Evolutionary conservation across 2,888 invertebrate species (phyloP), one percentile per base, ranked within the genome.

Genomic region (Deladenus siricidicola): DNA sequence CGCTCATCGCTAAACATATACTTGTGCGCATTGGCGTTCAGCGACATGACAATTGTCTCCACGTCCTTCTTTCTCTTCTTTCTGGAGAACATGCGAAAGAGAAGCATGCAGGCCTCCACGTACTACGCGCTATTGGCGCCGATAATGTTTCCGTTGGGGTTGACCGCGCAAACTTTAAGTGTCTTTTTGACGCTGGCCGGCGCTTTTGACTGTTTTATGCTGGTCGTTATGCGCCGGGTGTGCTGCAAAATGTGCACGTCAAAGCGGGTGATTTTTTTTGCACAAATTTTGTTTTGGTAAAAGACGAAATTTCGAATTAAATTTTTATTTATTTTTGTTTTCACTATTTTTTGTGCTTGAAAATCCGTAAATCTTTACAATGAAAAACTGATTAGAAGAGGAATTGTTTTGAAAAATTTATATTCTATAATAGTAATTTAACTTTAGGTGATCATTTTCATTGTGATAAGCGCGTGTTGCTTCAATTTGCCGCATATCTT

Each of bases 51-150:
- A 10, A 73, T 76, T 24, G 75, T 78, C 26, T 57, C 71, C 28
- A 74, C 75, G 2, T 69, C 75, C 0, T 73, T 74, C 59, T 76
- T 78, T 55, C 67, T 75, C 10, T 75, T 75, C 53, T 74, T 74
- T 49, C 56, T 75, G 42, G 75, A 75, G 58, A 72, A 68, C 44
- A 73, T 75, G 74, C 49, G 75, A 21, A 72, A 73, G 54, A 58
- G 75, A 30, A 67, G 66, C 8, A 63, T 66, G 52, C 62, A 66
- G 48, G 72, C 70, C 1, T 70, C 72, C 23, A 68, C 70, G 19
- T 70, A 67, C 29, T 75, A 72, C 54, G 75, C 75, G 1, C 62
- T 70, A 1, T 49, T 69, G 1, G 71, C 74, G 10, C 75, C 74
- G 1, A 66, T 70, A 34, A 74, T 74, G 71, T 75, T 74, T 60